Base-by-base conservation (phyloP, 2,113 vertebrate genomes). In the Equus przewalskii region DNA sequence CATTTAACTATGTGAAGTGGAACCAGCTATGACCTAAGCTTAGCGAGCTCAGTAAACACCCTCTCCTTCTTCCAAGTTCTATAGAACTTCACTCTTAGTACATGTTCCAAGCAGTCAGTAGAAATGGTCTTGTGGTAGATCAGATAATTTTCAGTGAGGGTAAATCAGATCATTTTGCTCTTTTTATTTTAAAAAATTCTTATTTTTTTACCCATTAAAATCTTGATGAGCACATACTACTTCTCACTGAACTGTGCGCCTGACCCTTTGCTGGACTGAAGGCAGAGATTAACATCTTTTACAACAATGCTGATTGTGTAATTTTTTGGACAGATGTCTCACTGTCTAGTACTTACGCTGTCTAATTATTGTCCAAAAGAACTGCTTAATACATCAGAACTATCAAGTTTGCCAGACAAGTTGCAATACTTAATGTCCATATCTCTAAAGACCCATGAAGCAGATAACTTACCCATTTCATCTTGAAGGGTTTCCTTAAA, bases 11-110 rank as follows among this genome's bases (percentile, higher is more conserved):
- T 78, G 79, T 87, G 89, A 78, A 78, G n/a, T 92, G 26, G 41
- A 97, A 89, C 58, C 87, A 76, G 78, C 87, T 79, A 76, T 94
- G 96, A 81, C 88, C 41, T 97, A 90, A 96, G 70, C 41, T 87
- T 36, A 65, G 41, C 5, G 5, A 76, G 67, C 76, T 93, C 54
- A 73, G 70, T 91, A 58, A 86, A 87, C 65, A 92, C 46, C 8
- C 26, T 58, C 9, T 73, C 18, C 54, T n/a, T 91, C 13, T 67
- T 69, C 22, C 41, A 54, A 36, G 30, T 46, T 88, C 16, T 49
- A 0, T 65, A n/a, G 73, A 83, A 65, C 28, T 90, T 92, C 28
- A 51, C 26, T 75, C 30, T 97, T 44, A 49, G 21, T 62, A 21
- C 46, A 33, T 22, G 4, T 86, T 92, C 69, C 62, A 83, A 18